Percentiles rank a stretch among this genome's conserved stretches.
Conservation (phyloP, 2,888 invertebrate genomes). For the Trichopria drosophilae region DNA sequence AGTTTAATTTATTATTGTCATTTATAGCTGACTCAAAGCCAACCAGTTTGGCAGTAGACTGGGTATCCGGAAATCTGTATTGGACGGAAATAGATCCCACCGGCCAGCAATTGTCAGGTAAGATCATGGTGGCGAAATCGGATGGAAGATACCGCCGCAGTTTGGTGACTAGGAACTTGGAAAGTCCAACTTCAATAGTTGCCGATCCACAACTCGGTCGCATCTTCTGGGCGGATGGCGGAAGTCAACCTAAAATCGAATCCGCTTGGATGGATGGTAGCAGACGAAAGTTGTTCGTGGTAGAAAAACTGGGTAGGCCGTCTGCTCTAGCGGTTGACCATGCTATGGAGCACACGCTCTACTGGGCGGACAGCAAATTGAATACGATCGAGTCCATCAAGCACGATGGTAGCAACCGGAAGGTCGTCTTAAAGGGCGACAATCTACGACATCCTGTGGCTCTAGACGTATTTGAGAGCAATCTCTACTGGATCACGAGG, state of each 20-base stretch:
- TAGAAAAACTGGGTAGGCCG: slow-evolving; percentile 82
- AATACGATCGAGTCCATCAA: slow-evolving; percentile 86
- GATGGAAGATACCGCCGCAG: slow-evolving; percentile 88
- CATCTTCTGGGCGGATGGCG: slow-evolving; percentile 94
- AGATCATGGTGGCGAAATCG: slow-evolving; percentile 83
- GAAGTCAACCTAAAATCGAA: slow-evolving; percentile 90
- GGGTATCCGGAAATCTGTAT: slow-evolving; percentile 90
- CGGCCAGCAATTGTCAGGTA: slow-evolving; percentile 67
- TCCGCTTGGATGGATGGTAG: slow-evolving; percentile 97
- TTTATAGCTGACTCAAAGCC: slow-evolving; percentile 74
- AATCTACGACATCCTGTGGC: slow-evolving; percentile 57
- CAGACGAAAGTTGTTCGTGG: slow-evolving; percentile 78
- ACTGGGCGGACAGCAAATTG: slow-evolving; percentile 94
- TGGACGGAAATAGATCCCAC: slow-evolving; percentile 81
- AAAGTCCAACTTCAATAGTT: slow-evolving; percentile 85
- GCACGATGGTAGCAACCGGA: slow-evolving; percentile 78
- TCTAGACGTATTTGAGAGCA: slow-evolving; percentile 91
- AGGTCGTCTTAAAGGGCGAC: slow-evolving; percentile 74
- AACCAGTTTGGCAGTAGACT: slow-evolving; percentile 89
- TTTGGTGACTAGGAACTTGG: slow-evolving; percentile 76
- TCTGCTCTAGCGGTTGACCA: slow-evolving; percentile 89
- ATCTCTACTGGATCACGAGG: slow-evolving; percentile 90
- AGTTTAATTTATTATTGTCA: no score
- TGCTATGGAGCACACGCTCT: slow-evolving; percentile 84
- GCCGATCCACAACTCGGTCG: slow-evolving; percentile 84